Evolutionary conservation across 1,140 invertebrate genomes (phyloP).

Genomic region (Spodoptera frugiperda): DNA sequence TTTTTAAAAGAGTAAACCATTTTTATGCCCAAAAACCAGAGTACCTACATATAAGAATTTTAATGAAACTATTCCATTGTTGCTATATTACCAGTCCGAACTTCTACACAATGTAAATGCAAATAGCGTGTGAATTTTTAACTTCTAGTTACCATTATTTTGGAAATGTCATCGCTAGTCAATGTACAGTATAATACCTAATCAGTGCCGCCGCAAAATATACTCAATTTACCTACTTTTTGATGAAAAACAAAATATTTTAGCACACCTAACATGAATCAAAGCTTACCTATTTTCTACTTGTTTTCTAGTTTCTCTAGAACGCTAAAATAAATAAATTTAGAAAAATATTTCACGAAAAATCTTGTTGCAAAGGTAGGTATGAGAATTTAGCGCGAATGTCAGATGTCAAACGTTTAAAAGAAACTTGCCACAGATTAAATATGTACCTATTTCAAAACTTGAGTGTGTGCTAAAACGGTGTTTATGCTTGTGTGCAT

Average conservation of each 20-base stretch:
- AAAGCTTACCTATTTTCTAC: too few relatives aligned
- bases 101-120: slow-evolving; percentile 30
- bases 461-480: not conserved
- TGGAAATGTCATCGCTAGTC: slow-evolving; percentile 41
- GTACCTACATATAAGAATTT: slow-evolving; percentile 6
- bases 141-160: slow-evolving; percentile 27
- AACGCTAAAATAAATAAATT: too few relatives aligned
- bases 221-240: not conserved
- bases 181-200: slow-evolving; percentile 40
- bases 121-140: slow-evolving; percentile 43
- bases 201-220: not conserved
- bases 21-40: not conserved
- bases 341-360: not conserved
- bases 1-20: not conserved
- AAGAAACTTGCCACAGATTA: not conserved
- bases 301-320: too few relatives aligned
- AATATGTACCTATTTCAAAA: not conserved
- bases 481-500: slow-evolving; percentile 2
- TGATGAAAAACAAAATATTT: too few relatives aligned
- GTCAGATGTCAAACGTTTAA: slow-evolving; percentile 1
- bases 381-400: not conserved
- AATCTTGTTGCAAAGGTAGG: not conserved
- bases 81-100: slow-evolving; percentile 11
- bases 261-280: too few relatives aligned
- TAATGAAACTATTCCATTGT: slow-evolving; percentile 36